Evolutionary conservation across 2,113 vertebrate species (phyloP), one percentile per base, ranked within the genome.

Genomic region (Piaya cayana): DNA sequence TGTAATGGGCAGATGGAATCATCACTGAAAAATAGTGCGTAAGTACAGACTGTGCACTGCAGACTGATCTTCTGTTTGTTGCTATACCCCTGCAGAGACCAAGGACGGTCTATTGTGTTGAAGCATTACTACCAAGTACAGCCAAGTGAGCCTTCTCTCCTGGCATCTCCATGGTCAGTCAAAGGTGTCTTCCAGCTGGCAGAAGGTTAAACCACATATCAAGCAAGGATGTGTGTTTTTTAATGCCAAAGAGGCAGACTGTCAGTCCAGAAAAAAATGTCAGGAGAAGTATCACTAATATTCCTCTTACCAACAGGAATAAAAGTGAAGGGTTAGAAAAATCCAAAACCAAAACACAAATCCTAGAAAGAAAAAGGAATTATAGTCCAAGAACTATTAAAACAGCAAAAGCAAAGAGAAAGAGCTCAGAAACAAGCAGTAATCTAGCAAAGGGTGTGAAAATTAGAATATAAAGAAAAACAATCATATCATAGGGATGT

Each of bases 381-480:
- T 29, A 5, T 23, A 12, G 5, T 52, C 20, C 27, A 45, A 68
- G 47, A 93, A 12, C 12, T 71, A 30, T 29, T 78, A 56, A 84
- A 91, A 16, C 11, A 76, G 12, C 16, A 64, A 76, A 91, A 75
- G 5, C 15, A 68, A 84, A 74, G 36, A 23, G 5, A 25, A 59
- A 55, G 22, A 47, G 5, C 26, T 91, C 23, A 64, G 45, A 68
- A 81, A 52, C 13, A 67, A 79, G n/a, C 36, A 78, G 17, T 64
- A 60, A 85, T 4, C 12, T 72, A 72, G 16, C 32, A 92, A 58
- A 82, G 11, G 11, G 21, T 27, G 25, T 36, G 19, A 86, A 91
- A 62, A 67, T 39, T 50, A 83, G 53, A 96, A 88, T 7, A 34
- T 60, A 25, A 93, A 88, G 13, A 82, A 92, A 94, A 63, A 7